phyloP scores from a whole-genome alignment of 2,797 vertebrate species.

The Mormyrops attenuatus region DNA sequence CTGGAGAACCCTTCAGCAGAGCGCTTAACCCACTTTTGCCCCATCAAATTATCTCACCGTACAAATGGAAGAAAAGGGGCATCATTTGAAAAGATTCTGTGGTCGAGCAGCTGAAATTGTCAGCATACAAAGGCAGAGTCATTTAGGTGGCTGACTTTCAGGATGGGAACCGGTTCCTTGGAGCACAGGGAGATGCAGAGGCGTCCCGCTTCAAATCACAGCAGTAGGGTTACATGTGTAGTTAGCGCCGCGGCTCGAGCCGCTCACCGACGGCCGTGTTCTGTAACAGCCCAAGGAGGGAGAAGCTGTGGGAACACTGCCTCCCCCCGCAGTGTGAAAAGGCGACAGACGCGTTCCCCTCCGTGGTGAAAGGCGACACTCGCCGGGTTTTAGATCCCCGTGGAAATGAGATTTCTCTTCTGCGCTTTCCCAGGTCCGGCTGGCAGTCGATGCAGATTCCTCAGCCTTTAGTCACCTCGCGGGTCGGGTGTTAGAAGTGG shows the following conservation, averaged over 20 bases:
- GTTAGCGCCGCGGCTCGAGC: neutral
- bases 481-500: conserved; percentile 57
- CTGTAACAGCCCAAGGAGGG: neutral
- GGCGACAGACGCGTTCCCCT: neutral
- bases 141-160: neutral
- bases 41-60: neutral
- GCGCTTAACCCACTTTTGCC: neutral
- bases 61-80: neutral
- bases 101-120: neutral
- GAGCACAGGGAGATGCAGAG: neutral
- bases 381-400: conserved; percentile 31
- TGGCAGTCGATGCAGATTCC: conserved; percentile 64
- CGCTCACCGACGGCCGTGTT: neutral
- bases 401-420: conserved; percentile 59
- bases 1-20: neutral
- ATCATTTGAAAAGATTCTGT: neutral
- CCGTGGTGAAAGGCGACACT: neutral
- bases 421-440: conserved; percentile 52
- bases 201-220: neutral
- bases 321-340: neutral
- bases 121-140: neutral
- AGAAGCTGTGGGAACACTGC: neutral
- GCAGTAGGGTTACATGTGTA: neutral
- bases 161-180: neutral
- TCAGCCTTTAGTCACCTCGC: conserved; percentile 62